A percentile compares a stretch with the other conserved stretches of the same genome.
phyloP scores from a whole-genome alignment of 2,888 invertebrate species.

The Therioaphis trifolii region DNA sequence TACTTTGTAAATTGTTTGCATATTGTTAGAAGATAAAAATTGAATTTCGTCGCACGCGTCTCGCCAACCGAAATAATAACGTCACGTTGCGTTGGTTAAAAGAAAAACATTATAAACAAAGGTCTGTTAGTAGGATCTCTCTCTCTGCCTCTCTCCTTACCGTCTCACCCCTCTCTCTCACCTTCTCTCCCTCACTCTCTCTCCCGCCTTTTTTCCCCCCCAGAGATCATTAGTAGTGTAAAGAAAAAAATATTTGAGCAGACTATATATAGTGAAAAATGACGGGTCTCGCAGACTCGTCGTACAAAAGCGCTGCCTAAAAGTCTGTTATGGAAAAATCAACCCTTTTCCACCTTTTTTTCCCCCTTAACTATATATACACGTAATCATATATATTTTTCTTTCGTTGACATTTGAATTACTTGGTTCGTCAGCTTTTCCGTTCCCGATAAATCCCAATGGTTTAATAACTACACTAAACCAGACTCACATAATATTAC shows the following conservation, averaged over 20 bases:
- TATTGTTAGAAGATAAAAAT: slow-evolving; percentile 61
- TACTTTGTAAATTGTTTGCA: slow-evolving; percentile 50
- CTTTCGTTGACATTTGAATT: slow-evolving; percentile 31
- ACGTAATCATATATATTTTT: neutral
- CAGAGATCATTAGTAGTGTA: slow-evolving; percentile 53
- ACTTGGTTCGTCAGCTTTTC: slow-evolving; percentile 19
- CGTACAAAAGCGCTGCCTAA: neutral
- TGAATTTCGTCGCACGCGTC: slow-evolving; percentile 47
- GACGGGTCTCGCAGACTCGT: slow-evolving; percentile 5
- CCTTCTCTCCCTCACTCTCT: too few species aligned
- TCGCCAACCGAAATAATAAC: slow-evolving; percentile 57
- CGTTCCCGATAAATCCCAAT: neutral
- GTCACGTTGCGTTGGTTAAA: slow-evolving; percentile 37
- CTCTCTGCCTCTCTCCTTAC: too few species aligned
- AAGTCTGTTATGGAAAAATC: slow-evolving; percentile 31
- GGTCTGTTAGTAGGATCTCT: slow-evolving; percentile 2
- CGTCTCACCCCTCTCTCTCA: too few species aligned
- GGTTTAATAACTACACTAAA: neutral
- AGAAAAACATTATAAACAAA: slow-evolving; percentile 35
- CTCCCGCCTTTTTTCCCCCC: neutral
- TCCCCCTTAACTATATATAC: neutral
- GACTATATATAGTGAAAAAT: neutral
- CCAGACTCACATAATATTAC: too few species aligned
- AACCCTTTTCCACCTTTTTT: slow-evolving; percentile 40
- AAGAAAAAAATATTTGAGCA: slow-evolving; percentile 29